Evolutionary conservation across 2,113 vertebrate genomes (phyloP), one percentile per base, ranked within the genome.

Genomic region (Epinephelus cyanopodus): DNA sequence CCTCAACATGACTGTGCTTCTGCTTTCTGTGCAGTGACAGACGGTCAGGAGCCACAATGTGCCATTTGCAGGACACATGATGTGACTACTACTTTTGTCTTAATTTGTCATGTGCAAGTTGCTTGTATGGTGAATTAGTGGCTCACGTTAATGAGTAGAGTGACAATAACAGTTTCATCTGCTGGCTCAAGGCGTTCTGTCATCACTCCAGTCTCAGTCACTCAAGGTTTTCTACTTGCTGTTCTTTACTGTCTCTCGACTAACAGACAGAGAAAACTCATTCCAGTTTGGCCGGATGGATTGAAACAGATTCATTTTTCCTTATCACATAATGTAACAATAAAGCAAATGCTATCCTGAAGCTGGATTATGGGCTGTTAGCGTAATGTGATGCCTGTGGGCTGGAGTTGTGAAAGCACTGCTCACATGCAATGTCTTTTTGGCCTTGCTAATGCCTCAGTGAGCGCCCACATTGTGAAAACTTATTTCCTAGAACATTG

Each of bases 331-430:
- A 25, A 64, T 68, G n/a, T 47, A 61, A 67, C 74, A 61, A 62
- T 47, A 54, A 27, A 60, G 39, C 67, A 33, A 79, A 39, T 63
- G 39, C 63, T 5, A 56, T 33, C 61, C 71, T 66, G 14, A 72
- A 67, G 64, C 66, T 79, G 37, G 66, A 77, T 85, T 70, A 65
- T 33, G 23, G 56, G 53, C 47, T 65, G 33, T 76, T 82, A 27
- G 33, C 58, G 61, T 58, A 57, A 69, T 67, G 58, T 48, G 53
- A 64, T 75, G 25, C 45, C 60, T 50, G 56, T 29, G 29, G 50
- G 54, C 58, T 73, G 61, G 62, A 53, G 33, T 53, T 3, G 6
- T 62, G 33, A 37, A 64, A 70, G 33, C 45, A 19, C 54, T 73
- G 21, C 61, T 62, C 63, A 73, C 15, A 39, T 42, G 39, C 42